Evolutionary conservation across 2,888 invertebrate genomes (phyloP), one percentile per base, ranked within the genome.

Genomic region (Caenorhabditis plicata): DNA sequence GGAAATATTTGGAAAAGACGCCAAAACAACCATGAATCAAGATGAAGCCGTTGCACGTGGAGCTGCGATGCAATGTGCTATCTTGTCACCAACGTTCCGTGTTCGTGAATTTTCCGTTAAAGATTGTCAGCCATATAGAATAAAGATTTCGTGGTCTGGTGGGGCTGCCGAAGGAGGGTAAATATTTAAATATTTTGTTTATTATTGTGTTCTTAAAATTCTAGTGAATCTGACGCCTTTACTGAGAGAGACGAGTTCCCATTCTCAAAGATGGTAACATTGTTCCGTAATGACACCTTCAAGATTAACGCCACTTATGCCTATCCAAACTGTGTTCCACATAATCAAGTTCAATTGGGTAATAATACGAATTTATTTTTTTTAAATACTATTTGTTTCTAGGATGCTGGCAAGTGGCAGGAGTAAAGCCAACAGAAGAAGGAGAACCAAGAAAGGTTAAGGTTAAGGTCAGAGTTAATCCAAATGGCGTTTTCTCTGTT

Each of bases 21-120:
- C 92, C 5, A 91, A 92, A 67, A 98, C 96, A 22, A 96, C 98
- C 20, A 85, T 99, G 55, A 99, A 99, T 83, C 83, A 75, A 82
- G 98, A 99, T 82, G 98, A 99, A 83, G 91, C 96, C 0, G 95
- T 98, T 23, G 87, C 94, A 2, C 88, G 96, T 53, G 70, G 74
- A 49, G 71, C 73, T 9, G 76, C 76, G 27, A 74, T 81, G 57
- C 82, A 85, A 82, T 98, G 96, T 84, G 98, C 98, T 17, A 95
- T 96, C 86, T 86, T 98, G 77, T 92, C 92, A 48, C 98, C 98
- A 29, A 92, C 93, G 17, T 93, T 96, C 80, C 88, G 94, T 81
- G 95, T 98, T 58, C 87, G 94, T 51, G 96, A 98, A 74, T 96
- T 99, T 83, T 87, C 88, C 71, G 88, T 98, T 27, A 89, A 90